A percentile compares a stretch with the other conserved stretches of the same genome.
Evolutionary conservation across 2,797 vertebrate genomes (phyloP).

Genomic region (Sebastes minor): DNA sequence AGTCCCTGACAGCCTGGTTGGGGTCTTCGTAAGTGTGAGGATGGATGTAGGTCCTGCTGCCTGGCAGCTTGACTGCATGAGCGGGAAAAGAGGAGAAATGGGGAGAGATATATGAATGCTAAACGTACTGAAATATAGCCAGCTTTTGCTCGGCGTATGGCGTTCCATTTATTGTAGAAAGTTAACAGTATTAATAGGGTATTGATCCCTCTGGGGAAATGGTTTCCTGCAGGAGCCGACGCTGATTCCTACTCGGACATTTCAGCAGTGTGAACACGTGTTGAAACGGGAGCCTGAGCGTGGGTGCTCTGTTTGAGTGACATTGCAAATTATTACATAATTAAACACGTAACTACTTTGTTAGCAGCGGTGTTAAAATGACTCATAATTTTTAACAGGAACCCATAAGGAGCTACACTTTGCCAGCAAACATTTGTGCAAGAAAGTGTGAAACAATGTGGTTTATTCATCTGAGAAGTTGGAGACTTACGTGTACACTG

Average conservation of each 20-base stretch:
- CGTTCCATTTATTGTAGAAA: neutral
- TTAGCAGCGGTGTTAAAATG: conserved; percentile 52
- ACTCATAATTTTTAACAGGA: conserved; percentile 65
- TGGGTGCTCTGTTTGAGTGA: conserved; percentile 45
- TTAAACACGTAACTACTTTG: conserved; percentile 51
- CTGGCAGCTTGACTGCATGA: conserved; percentile 83
- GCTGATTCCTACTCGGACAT: neutral
- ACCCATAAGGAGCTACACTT: conserved; percentile 38
- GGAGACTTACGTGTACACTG: neutral
- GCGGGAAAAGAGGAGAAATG: conserved; percentile 5
- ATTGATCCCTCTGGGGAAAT: neutral
- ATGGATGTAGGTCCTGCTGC: conserved; percentile 85
- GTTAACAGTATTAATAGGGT: neutral
- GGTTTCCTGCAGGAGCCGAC: neutral
- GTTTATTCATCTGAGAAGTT: conserved; percentile 14
- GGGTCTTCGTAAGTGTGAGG: conserved; percentile 88
- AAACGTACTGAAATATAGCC: neutral
- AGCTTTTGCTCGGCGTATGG: neutral
- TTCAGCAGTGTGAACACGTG: neutral
- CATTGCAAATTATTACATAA: conserved; percentile 51
- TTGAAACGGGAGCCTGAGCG: neutral
- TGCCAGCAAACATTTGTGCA: conserved; percentile 48
- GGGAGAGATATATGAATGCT: neutral
- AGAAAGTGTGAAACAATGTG: conserved; percentile 41
- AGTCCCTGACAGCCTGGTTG: conserved; percentile 86